phyloP scores from a whole-genome alignment of 1,140 invertebrate genomes.

The Microvelia longipes region DNA sequence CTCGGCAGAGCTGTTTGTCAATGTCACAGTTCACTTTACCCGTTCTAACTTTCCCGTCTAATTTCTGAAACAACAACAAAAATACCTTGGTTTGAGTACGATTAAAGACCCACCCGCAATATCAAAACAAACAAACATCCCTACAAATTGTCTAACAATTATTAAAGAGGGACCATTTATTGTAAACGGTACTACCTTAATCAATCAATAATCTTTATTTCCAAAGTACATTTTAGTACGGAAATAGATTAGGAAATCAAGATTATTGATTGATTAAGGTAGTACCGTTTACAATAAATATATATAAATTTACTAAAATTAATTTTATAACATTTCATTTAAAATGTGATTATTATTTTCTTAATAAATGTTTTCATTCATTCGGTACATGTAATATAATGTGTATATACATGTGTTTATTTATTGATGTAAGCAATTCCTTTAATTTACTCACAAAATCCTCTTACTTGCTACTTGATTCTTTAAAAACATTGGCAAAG shows the following conservation, averaged over 20 bases:
- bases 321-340: too few relatives aligned
- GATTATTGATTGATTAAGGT: neutral
- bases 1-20: slow-evolving; percentile 30
- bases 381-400: too few relatives aligned
- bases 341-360: too few relatives aligned
- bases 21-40: slow-evolving; percentile 42
- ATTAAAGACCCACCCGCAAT: too few relatives aligned
- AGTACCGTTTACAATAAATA: neutral
- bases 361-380: too few relatives aligned
- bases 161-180: neutral
- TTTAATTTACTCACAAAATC: too few relatives aligned
- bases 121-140: slow-evolving; percentile 5
- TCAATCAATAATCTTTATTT: neutral
- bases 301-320: too few relatives aligned
- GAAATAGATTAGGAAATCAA: neutral
- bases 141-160: neutral
- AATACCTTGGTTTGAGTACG: slow-evolving; percentile 9
- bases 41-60: slow-evolving; percentile 35
- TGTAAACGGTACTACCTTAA: neutral
- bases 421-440: too few relatives aligned
- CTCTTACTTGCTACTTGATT: too few relatives aligned
- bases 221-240: neutral
- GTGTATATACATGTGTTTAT: too few relatives aligned
- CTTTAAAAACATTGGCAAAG: too few relatives aligned
- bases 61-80: slow-evolving; percentile 30